phyloP scores from a whole-genome alignment of 2,797 vertebrate genomes.

The Morus bassanus region DNA sequence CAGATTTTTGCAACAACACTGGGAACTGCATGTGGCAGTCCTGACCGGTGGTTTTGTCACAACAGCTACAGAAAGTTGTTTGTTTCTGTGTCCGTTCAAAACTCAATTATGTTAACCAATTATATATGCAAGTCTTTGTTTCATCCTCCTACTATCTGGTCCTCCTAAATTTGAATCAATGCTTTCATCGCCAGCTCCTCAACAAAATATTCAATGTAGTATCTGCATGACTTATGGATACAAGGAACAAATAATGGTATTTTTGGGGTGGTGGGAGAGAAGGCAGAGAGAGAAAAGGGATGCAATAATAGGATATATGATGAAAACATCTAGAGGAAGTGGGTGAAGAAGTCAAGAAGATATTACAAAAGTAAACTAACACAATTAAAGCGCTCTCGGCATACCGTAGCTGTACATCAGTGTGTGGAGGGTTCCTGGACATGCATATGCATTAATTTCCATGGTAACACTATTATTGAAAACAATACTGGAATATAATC shows the following conservation, averaged over 20 bases:
- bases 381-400: background rate
- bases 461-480: slow-evolving; percentile 84
- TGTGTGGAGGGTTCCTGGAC: slow-evolving; percentile 23
- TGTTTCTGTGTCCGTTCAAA: background rate
- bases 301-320: background rate
- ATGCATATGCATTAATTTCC: slow-evolving; percentile 73
- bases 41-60: background rate
- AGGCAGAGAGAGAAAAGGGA: background rate
- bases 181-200: background rate
- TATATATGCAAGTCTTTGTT: background rate
- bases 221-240: background rate
- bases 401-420: background rate
- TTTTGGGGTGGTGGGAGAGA: background rate
- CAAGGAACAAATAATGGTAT: background rate
- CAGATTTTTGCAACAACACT: background rate
- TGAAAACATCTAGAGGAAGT: background rate
- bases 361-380: background rate
- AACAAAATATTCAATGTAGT: rapidly evolving
- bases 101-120: background rate
- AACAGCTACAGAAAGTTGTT: background rate
- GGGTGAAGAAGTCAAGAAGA: background rate
- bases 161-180: background rate
- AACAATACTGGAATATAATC: slow-evolving; percentile 82
- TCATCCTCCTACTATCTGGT: background rate
- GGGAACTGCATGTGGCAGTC: background rate